Evolutionary conservation across 2,797 vertebrate species (phyloP), one percentile per base, ranked within the genome.

Genomic region (Parauchenoglanis ngamensis): DNA sequence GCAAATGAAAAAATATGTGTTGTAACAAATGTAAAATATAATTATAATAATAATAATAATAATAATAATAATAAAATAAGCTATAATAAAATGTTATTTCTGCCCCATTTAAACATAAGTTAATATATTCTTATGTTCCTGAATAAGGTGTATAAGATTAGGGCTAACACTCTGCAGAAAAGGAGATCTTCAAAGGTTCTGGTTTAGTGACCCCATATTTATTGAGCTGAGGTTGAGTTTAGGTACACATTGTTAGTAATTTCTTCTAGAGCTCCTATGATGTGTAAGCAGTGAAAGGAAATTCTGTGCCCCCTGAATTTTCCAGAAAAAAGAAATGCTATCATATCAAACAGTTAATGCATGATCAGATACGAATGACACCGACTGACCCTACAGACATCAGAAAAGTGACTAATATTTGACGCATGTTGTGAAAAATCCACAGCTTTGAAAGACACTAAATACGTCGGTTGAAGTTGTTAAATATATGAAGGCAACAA

Each of bases 401-500:
- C 88, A 77, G 79, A 73, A 86, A 79, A 81, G 67, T 70, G 31
- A 78, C 76, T 83, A 78, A 52, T 75, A 85, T 49, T 28, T 72
- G 84, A 88, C 35, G 40, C 25, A 83, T 83, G 78, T 35, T 88
- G 46, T 49, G 56, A 83, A 84, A 72, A 85, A 85, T 76, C 67
- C 77, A 85, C 84, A 61, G 73, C 49, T 83, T 57, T 63, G 40
- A 88, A 83, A 76, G 52, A 83, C n/a, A 35, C 49, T 77, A 84
- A 83, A 68, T 49, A 83, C 44, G 78, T 84, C 13, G 10, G 68
- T 19, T 23, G 61, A 73, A 78, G 57, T 81, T 75, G 83, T 86
- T 70, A 76, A 54, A 86, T 88, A 73, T 82, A 85, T 87, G 81
- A 86, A 88, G 89, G 84, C 87, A 86, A 83, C 84, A 87, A 84